Evolutionary conservation across 2,888 invertebrate species (phyloP).

Genomic region (Marasmarcha lunaedactyla): DNA sequence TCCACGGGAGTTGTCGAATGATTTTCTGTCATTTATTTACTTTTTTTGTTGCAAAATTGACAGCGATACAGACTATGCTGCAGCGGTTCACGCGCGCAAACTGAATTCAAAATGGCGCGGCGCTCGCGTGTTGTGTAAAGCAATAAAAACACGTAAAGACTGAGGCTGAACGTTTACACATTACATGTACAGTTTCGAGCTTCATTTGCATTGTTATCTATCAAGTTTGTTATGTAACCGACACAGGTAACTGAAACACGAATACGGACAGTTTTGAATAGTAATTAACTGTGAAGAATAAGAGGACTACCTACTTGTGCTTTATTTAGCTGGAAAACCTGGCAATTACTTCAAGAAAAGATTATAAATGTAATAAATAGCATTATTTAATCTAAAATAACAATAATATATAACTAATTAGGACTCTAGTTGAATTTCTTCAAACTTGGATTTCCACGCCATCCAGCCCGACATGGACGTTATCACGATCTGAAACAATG

Average conservation of each 20-base stretch:
- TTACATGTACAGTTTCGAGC: background rate
- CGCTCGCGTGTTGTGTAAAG: background rate
- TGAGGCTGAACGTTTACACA: background rate
- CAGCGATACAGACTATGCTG: too few relatives aligned
- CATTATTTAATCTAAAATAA: too few relatives aligned
- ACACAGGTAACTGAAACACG: background rate
- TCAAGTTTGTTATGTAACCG: background rate
- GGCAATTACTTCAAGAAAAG: too few relatives aligned
- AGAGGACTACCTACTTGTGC: too few relatives aligned
- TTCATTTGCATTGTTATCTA: background rate
- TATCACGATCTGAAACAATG: conserved; percentile 31
- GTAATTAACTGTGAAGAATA: too few relatives aligned
- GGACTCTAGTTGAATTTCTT: conserved; percentile 48
- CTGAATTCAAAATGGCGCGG: too few relatives aligned
- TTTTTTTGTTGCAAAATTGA: conserved; percentile 2
- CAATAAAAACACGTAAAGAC: conserved; percentile 1
- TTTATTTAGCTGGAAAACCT: too few relatives aligned
- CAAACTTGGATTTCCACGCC: conserved; percentile 45
- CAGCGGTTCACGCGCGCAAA: too few relatives aligned
- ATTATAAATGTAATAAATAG: too few relatives aligned
- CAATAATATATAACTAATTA: too few relatives aligned
- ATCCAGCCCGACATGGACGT: conserved; percentile 34
- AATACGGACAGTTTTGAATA: too few relatives aligned
- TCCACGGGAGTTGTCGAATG: conserved; percentile 13
- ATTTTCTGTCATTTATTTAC: conserved; percentile 13